Evolutionary conservation across 2,797 vertebrate genomes (phyloP).

Genomic region (Miichthys miiuy): DNA sequence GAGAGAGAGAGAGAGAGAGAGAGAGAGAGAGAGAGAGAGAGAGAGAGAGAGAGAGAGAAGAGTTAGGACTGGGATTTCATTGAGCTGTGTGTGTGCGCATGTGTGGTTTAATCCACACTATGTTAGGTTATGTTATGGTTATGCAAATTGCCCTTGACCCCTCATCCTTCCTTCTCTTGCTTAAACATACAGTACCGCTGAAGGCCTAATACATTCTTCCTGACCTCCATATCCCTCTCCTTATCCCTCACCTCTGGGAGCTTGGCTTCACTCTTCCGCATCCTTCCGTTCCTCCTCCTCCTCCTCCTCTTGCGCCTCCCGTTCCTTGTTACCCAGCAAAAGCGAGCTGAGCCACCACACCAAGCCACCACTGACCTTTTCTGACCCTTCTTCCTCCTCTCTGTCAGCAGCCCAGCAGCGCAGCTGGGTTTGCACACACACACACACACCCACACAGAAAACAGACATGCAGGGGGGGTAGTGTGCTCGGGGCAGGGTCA

Average conservation of each 20-base stretch:
- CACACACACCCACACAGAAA: constrained; percentile 59
- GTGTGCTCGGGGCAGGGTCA: constrained; percentile 67
- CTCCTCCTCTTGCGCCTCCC: constrained; percentile 37
- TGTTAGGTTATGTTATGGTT: constrained; percentile 15
- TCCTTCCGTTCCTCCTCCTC: constrained; percentile 14
- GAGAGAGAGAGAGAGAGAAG: not conserved
- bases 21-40: too few species aligned
- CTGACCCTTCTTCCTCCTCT: constrained; percentile 61
- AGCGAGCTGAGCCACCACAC: constrained; percentile 47
- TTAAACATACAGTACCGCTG: constrained; percentile 45
- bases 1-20: not conserved
- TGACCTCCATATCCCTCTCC: constrained; percentile 52
- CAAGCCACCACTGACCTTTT: constrained; percentile 56
- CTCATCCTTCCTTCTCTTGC: constrained; percentile 24
- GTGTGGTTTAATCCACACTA: constrained; percentile 18
- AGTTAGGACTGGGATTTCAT: constrained; percentile 16
- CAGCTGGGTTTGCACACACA: constrained; percentile 36
- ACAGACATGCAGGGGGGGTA: constrained; percentile 24
- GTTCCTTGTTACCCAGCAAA: constrained; percentile 56
- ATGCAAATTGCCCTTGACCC: constrained; percentile 53
- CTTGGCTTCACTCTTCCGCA: constrained; percentile 33
- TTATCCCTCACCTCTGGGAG: constrained; percentile 54
- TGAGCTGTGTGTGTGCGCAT: constrained; percentile 17
- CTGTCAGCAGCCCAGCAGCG: constrained; percentile 55
- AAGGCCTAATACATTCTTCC: constrained; percentile 61